These are phyloP conservation scores for Aphidoletes aphidimyza DNA, from an alignment of 2,888 invertebrate genomes.

Conservation along the genomic window DNA sequence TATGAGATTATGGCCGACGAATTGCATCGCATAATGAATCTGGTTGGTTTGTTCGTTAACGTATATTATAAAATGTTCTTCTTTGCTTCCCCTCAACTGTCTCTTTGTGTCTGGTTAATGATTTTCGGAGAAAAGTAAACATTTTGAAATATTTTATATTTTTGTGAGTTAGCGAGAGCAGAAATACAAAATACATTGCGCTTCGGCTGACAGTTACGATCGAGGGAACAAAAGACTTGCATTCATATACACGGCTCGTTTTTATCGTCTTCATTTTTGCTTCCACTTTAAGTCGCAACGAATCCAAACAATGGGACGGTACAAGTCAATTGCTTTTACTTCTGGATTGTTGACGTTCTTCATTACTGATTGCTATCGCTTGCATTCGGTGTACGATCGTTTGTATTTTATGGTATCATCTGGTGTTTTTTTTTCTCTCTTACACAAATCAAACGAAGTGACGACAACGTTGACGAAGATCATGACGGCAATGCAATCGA, in stretches of 20 bases:
- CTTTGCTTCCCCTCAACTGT: neutral
- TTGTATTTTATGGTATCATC: too few species aligned
- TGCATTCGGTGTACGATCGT: neutral
- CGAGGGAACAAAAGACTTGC: constrained; percentile 8
- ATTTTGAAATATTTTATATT: constrained; percentile 14
- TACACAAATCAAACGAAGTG: too few species aligned
- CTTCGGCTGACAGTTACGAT: neutral
- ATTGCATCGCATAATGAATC: constrained; percentile 5
- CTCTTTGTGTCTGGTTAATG: neutral
- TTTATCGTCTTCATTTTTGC: too few species aligned
- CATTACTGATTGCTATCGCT: neutral
- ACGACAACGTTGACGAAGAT: neutral
- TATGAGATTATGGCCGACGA: constrained; percentile 23
- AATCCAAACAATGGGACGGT: constrained; percentile 22
- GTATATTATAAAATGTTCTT: neutral
- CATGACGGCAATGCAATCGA: neutral
- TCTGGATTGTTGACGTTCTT: constrained; percentile 14
- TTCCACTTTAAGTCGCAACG: too few species aligned
- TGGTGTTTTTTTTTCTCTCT: too few species aligned
- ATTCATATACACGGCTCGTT: too few species aligned
- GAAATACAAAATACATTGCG: neutral
- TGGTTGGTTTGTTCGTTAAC: neutral
- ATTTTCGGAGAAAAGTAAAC: constrained; percentile 28
- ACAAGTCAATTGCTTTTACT: constrained; percentile 31
- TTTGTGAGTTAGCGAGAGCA: neutral